Base-by-base conservation (phyloP, 2,888 invertebrate species). In the Camptogramma bilineatum region DNA sequence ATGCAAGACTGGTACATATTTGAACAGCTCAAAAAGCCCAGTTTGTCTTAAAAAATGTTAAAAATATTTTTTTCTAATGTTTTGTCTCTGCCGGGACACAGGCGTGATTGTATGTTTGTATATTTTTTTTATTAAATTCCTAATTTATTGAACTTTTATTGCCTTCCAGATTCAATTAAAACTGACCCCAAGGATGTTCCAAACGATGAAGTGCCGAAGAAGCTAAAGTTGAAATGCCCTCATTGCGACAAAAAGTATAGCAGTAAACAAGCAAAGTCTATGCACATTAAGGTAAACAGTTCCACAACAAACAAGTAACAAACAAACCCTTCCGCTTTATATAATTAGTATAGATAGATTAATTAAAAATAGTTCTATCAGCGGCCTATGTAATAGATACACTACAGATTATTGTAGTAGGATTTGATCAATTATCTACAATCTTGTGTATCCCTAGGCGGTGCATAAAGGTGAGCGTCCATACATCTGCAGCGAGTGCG, bases 241-340 rank as follows among this genome's bases (percentile, higher is more conserved):
- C 86, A 93, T 42, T 95, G 96, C 73, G 91, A 93, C n/a, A 95
- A 95, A 78, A 77, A 87, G 17, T 96, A 95, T 72, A 89, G 91
- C 60, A 93, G 90, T 52, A 95, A 94, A 69, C 94, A 95, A 78
- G 94, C 93, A 84, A 94, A 93, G 70, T 95, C 95, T 31, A 79
- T 94, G 52, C 95, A 95, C 79, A 83, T 92, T 19, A 95, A 94
- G 88, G 88, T 93, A 39, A 13, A 10, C 10, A 34, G 9, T 39
- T 39, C 1, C 13, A 39, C 10, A 13, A 28, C 28, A n/a, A 28
- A 5, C 24, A 24, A 2, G 24, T 24, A 24, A n/a, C n/a, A n/a
- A n/a, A n/a, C n/a, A n/a, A n/a, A n/a, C n/a, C n/a, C n/a, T n/a
- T n/a, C n/a, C n/a, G n/a, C n/a, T n/a, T n/a, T n/a, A n/a, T n/a